phyloP scores from a whole-genome alignment of 2,888 invertebrate species.

The Prostheceraeus crozeri region DNA sequence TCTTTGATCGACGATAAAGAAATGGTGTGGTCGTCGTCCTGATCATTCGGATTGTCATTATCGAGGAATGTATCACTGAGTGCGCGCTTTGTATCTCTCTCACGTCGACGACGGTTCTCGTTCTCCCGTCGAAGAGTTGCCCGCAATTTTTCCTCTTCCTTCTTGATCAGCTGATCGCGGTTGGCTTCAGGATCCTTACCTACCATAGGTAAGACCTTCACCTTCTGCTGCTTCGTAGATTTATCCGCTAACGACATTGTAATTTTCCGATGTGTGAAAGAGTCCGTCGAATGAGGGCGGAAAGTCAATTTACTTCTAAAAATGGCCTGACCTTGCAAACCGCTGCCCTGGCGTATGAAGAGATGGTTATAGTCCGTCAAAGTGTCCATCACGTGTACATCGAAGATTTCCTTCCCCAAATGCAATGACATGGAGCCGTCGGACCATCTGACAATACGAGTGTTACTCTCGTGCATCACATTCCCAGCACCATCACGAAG shows the following conservation, averaged over 20 bases:
- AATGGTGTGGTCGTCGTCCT: no score
- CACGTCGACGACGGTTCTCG: slow-evolving; percentile 62
- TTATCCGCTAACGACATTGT: slow-evolving; percentile 91
- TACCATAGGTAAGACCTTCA: slow-evolving; percentile 87
- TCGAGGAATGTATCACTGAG: slow-evolving; percentile 6
- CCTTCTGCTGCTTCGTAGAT: slow-evolving; percentile 64
- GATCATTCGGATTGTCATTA: no score
- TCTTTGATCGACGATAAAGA: slow-evolving; percentile 24
- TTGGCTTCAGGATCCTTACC: slow-evolving; percentile 89
- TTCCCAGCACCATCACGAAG: slow-evolving; percentile 64
- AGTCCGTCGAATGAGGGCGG: slow-evolving; percentile 94
- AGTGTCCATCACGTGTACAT: slow-evolving; percentile 79
- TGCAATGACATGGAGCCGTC: slow-evolving; percentile 95
- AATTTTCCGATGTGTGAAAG: slow-evolving; percentile 97
- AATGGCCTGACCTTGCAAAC: slow-evolving; percentile 91
- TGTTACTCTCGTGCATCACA: slow-evolving; percentile 79
- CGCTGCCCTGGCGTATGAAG: slow-evolving; percentile 92
- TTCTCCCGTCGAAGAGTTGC: slow-evolving; percentile 72
- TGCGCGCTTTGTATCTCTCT: slow-evolving; percentile 50
- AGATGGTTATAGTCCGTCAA: slow-evolving; percentile 92
- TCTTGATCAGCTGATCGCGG: slow-evolving; percentile 73
- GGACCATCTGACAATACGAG: slow-evolving; percentile 89
- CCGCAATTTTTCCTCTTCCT: slow-evolving; percentile 88
- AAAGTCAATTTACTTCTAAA: slow-evolving; percentile 92
- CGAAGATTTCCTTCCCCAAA: slow-evolving; percentile 92